Conservation (phyloP, 2,888 invertebrate genomes). For the Linnaemya vulpina region DNA sequence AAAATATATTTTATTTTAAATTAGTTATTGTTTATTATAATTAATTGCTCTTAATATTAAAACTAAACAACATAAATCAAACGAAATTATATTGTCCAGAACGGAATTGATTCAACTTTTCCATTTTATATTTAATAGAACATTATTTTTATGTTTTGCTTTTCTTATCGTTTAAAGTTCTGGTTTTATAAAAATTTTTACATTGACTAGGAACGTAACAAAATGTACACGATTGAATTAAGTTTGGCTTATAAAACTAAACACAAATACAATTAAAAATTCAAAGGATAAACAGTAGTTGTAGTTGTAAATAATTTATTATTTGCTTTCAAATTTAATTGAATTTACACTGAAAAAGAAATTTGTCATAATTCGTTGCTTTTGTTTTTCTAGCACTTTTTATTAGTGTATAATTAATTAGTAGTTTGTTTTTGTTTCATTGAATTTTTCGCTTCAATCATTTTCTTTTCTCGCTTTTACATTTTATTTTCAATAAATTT, state of each 20-base stretch:
- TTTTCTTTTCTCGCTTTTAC: slow-evolving; percentile 5
- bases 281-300: slow-evolving; percentile 24
- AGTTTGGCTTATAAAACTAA: slow-evolving; percentile 57
- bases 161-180: slow-evolving; percentile 14
- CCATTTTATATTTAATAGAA: background rate
- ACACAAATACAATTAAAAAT: slow-evolving; percentile 59
- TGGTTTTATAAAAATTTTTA: slow-evolving; percentile 38
- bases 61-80: slow-evolving; percentile 58
- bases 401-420: slow-evolving; percentile 58
- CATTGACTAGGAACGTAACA: slow-evolving; percentile 62
- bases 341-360: slow-evolving; percentile 61
- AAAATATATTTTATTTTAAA: slow-evolving; percentile 57
- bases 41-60: slow-evolving; percentile 38
- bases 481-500: background rate
- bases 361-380: slow-evolving; percentile 68
- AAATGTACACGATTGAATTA: slow-evolving; percentile 59
- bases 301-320: slow-evolving; percentile 41
- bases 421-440: slow-evolving; percentile 44
- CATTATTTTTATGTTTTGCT: background rate
- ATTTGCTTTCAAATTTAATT: slow-evolving; percentile 15
- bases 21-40: slow-evolving; percentile 59
- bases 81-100: slow-evolving; percentile 34
- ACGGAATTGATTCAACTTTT: slow-evolving; percentile 36
- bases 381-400: slow-evolving; percentile 55
- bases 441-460: slow-evolving; percentile 22